These are phyloP conservation scores for Pseudococcus jackbeardsleyi DNA, from an alignment of 2,888 invertebrate genomes.

Conservation along the genomic window DNA sequence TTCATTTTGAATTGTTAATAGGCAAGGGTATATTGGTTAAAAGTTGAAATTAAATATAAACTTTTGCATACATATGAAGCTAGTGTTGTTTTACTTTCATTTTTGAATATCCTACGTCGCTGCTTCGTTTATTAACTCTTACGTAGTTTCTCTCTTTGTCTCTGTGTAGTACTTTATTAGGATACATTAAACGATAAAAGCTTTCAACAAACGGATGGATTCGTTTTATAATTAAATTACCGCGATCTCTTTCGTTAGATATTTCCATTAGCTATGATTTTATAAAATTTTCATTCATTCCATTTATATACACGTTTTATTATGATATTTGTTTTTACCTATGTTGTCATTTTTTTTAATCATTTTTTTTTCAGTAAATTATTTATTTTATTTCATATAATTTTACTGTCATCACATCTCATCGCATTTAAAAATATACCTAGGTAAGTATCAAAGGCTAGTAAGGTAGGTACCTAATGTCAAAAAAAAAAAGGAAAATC, in stretches of 20 bases:
- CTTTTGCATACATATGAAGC: constrained; percentile 6
- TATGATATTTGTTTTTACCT: not conserved
- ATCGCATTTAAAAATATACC: not conserved
- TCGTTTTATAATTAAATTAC: constrained; percentile 60
- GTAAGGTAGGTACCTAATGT: not conserved
- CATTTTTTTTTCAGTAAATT: not conserved
- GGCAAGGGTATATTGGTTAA: constrained; percentile 5
- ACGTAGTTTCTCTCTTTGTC: constrained; percentile 34
- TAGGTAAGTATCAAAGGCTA: not conserved
- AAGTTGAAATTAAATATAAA: constrained; percentile 48
- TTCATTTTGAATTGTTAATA: constrained; percentile 34
- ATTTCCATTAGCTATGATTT: constrained; percentile 57
- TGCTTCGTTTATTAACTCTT: constrained; percentile 41
- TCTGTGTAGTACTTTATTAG: constrained; percentile 52
- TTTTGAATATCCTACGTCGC: constrained; percentile 32
- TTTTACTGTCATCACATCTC: not conserved
- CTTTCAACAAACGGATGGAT: constrained; percentile 58
- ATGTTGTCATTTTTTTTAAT: not conserved
- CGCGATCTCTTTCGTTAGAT: constrained; percentile 31
- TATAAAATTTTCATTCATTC: constrained; percentile 44
- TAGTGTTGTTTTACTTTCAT: constrained; percentile 28
- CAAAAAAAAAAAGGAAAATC: not conserved
- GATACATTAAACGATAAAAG: constrained; percentile 60
- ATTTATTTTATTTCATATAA: not conserved
- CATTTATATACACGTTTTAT: not conserved